These are phyloP conservation scores for Pachycephus smyrnensis DNA, from an alignment of 2,888 invertebrate genomes.

Conservation along the genomic window DNA sequence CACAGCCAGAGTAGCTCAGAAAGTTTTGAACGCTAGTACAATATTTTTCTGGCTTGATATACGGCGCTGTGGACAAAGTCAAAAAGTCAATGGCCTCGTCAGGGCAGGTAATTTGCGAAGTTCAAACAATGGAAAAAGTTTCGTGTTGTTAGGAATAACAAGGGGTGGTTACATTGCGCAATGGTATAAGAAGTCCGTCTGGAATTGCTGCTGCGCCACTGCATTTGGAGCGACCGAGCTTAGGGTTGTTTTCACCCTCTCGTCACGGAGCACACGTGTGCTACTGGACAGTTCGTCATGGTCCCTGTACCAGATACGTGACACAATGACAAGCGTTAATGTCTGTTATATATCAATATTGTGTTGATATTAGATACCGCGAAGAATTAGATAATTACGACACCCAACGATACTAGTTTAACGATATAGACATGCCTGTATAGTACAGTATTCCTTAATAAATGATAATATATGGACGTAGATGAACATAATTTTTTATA, in stretches of 20 bases:
- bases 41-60: not conserved
- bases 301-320: constrained; percentile 46
- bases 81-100: not conserved
- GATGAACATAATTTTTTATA: not conserved
- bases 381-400: constrained; percentile 18
- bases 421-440: not conserved
- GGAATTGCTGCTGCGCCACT: constrained; percentile 33
- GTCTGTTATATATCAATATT: constrained; percentile 50
- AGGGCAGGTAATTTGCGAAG: not conserved
- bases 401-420: not conserved
- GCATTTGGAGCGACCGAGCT: constrained; percentile 31
- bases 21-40: not conserved
- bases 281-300: constrained; percentile 50
- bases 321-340: constrained; percentile 53
- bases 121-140: not conserved
- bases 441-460: not conserved
- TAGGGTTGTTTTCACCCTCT: constrained; percentile 36
- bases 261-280: constrained; percentile 45
- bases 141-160: not conserved
- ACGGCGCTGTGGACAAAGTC: not conserved
- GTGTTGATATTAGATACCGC: constrained; percentile 46
- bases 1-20: not conserved
- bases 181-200: not conserved
- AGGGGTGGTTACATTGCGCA: not conserved
- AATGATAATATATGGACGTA: not conserved